Percentiles rank a stretch among this genome's conserved stretches.
Evolutionary conservation across 2,797 vertebrate species (phyloP).

Genomic region (Amblyraja radiata): DNA sequence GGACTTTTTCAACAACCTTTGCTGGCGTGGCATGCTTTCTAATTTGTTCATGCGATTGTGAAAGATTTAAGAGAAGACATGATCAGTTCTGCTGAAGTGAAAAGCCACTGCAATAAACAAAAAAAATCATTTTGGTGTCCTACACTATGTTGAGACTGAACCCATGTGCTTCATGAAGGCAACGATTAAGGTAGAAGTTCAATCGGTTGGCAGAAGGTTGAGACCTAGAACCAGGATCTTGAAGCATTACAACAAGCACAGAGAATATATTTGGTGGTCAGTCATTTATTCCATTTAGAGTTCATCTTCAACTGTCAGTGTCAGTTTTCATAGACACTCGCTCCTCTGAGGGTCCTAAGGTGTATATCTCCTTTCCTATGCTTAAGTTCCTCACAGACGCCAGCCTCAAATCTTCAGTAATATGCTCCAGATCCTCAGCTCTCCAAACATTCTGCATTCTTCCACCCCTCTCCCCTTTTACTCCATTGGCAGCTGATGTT

Average conservation of each 20-base stretch:
- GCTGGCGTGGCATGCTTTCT: background rate
- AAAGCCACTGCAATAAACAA: background rate
- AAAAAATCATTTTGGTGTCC: background rate
- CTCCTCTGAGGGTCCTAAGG: background rate
- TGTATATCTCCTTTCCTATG: background rate
- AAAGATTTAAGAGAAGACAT: background rate
- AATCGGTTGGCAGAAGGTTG: background rate
- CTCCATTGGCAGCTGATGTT: background rate
- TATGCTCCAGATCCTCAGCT: background rate
- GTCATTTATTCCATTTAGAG: background rate
- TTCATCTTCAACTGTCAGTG: background rate
- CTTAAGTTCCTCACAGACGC: background rate
- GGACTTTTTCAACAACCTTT: background rate
- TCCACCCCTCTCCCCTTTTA: background rate
- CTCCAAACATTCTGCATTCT: background rate
- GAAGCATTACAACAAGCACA: background rate
- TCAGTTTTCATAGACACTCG: background rate
- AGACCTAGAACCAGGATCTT: background rate
- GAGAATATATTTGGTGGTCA: background rate
- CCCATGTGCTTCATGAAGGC: background rate
- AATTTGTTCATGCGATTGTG: slow-evolving; percentile 2
- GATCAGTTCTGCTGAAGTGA: slow-evolving; percentile 9
- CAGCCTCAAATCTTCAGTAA: background rate
- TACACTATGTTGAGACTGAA: background rate
- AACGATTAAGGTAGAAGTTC: background rate